phyloP scores from a whole-genome alignment of 2,888 invertebrate genomes.

The Laothoe populi region DNA sequence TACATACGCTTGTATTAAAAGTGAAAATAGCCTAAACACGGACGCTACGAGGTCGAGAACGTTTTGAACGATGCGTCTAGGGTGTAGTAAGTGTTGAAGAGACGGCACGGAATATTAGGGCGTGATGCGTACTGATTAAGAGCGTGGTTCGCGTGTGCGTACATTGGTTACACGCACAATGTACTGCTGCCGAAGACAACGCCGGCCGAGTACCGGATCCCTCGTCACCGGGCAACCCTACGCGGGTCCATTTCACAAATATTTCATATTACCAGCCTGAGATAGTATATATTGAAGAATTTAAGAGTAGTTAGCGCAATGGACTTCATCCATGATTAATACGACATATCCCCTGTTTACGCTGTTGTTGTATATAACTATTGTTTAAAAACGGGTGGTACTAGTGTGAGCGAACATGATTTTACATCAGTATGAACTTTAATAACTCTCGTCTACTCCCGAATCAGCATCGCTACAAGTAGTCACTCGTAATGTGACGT shows the following conservation, averaged over 20 bases:
- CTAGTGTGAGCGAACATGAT: not conserved
- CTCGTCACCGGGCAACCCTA: constrained; percentile 73
- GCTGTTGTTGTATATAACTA: constrained; percentile 6
- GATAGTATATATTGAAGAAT: constrained; percentile 42
- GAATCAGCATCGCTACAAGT: constrained; percentile 9
- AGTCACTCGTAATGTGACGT: constrained; percentile 25
- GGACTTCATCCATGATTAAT: not conserved
- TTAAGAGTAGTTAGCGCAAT: constrained; percentile 15
- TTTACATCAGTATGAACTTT: not conserved
- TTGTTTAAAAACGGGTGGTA: not conserved
- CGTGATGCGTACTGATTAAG: constrained; percentile 52
- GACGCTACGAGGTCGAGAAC: constrained; percentile 74
- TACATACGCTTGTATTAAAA: constrained; percentile 48
- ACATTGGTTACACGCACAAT: constrained; percentile 61
- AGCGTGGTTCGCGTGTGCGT: constrained; percentile 57
- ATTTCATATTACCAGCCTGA: constrained; percentile 53
- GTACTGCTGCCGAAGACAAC: constrained; percentile 78
- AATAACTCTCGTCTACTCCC: constrained; percentile 5
- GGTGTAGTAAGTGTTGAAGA: constrained; percentile 70
- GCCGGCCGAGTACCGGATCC: constrained; percentile 75
- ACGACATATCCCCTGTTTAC: not conserved
- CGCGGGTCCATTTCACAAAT: constrained; percentile 63
- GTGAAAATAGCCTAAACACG: constrained; percentile 57
- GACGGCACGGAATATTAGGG: constrained; percentile 57
- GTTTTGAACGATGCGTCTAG: constrained; percentile 75